Evolutionary conservation across 2,797 vertebrate genomes (phyloP).

Genomic region (Enteromius afrohamiltoni): DNA sequence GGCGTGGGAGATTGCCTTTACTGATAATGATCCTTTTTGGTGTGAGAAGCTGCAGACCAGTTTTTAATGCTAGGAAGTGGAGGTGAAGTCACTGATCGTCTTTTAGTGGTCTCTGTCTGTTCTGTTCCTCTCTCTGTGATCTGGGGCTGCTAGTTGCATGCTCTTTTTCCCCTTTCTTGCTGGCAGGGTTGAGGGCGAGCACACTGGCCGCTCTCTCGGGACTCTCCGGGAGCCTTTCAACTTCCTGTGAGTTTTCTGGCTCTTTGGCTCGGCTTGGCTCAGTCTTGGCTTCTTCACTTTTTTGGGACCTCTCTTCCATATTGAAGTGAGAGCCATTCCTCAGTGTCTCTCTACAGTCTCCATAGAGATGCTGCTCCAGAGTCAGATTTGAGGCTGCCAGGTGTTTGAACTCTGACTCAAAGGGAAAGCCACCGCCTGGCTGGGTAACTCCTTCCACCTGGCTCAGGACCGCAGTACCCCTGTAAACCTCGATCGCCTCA

Average conservation of each 20-base stretch:
- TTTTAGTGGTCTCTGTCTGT: slow-evolving; percentile 53
- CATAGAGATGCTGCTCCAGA: slow-evolving; percentile 84
- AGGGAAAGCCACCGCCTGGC: slow-evolving; percentile 70
- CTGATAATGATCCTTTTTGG: slow-evolving; percentile 44
- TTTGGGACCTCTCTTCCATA: slow-evolving; percentile 52
- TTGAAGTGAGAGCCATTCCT: slow-evolving; percentile 62
- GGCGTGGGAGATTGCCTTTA: slow-evolving; percentile 43
- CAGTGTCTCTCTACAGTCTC: slow-evolving; percentile 77
- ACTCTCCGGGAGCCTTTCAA: slow-evolving; percentile 49
- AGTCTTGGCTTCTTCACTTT: slow-evolving; percentile 55
- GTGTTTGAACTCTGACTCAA: slow-evolving; percentile 83
- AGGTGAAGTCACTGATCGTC: slow-evolving; percentile 60
- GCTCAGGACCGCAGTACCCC: slow-evolving; percentile 76
- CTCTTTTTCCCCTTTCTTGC: slow-evolving; percentile 56
- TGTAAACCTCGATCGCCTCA: slow-evolving; percentile 85
- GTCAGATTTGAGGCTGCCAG: slow-evolving; percentile 71
- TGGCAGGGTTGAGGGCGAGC: slow-evolving; percentile 57
- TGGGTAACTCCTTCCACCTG: slow-evolving; percentile 66
- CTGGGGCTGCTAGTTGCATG: slow-evolving; percentile 55
- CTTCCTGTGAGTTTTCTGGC: slow-evolving; percentile 58
- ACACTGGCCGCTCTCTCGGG: slow-evolving; percentile 58
- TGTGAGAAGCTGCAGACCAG: slow-evolving; percentile 51
- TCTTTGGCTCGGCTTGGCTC: slow-evolving; percentile 49
- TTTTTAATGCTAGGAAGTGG: slow-evolving; percentile 43
- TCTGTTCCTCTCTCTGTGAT: slow-evolving; percentile 60